Evolutionary conservation across 1,140 invertebrate species (phyloP).

Genomic region (Drosophila santomea): DNA sequence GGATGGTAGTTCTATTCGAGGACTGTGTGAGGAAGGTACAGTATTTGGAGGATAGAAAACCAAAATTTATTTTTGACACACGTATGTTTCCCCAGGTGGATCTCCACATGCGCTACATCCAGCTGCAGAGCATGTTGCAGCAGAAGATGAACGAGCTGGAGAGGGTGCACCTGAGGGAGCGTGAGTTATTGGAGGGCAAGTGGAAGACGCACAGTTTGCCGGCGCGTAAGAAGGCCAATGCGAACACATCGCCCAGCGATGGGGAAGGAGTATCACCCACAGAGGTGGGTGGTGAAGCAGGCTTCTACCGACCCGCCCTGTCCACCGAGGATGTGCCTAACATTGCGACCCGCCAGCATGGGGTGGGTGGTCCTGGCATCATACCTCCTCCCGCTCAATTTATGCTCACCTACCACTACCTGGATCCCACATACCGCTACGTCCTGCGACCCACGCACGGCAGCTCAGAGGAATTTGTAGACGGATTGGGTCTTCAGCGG

Average conservation of each 20-base stretch:
- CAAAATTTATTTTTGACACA: background rate
- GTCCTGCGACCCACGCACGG: slow-evolving; percentile 86
- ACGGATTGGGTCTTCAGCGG: slow-evolving; percentile 87
- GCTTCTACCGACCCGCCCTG: slow-evolving; percentile 88
- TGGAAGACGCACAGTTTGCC: slow-evolving; percentile 95
- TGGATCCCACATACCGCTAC: slow-evolving; percentile 89
- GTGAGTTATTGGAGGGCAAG: slow-evolving; percentile 92
- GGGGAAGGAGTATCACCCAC: slow-evolving; percentile 84
- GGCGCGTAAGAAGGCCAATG: slow-evolving; percentile 89
- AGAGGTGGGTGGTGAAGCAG: slow-evolving; percentile 70
- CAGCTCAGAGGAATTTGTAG: slow-evolving; percentile 86
- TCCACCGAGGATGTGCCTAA: slow-evolving; percentile 90
- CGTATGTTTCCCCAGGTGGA: slow-evolving; percentile 87
- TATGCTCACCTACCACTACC: slow-evolving; percentile 89
- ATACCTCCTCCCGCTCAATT: slow-evolving; percentile 86
- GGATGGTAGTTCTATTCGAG: slow-evolving; percentile 97
- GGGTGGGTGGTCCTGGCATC: slow-evolving; percentile 45
- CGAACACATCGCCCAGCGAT: slow-evolving; percentile 86
- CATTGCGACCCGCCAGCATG: slow-evolving; percentile 60
- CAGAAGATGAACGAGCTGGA: slow-evolving; percentile 95
- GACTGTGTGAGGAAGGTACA: slow-evolving; percentile 95
- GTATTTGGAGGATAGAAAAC: background rate
- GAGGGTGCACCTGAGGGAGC: slow-evolving; percentile 92
- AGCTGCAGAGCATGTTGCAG: slow-evolving; percentile 93
- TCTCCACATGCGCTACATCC: slow-evolving; percentile 95